phyloP scores from a whole-genome alignment of 37 sponge, comb jelly and placozoan genomes.

The Chondrilla cf. caribensis region DNA sequence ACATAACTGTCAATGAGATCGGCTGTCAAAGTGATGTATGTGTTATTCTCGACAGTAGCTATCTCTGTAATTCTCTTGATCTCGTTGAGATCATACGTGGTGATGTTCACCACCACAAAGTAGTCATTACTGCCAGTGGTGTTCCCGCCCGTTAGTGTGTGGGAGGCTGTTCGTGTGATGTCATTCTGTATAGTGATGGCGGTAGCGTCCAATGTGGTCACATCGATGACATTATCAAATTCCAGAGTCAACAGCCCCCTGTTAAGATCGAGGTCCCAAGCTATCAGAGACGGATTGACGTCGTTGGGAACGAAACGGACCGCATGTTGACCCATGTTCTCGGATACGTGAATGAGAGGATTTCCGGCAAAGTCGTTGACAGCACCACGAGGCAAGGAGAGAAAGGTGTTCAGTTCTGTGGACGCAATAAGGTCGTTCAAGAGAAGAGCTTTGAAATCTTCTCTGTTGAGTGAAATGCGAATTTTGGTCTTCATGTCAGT shows the following conservation, averaged over 20 bases:
- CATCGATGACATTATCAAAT: slow-evolving; percentile 80
- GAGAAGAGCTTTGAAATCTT: slow-evolving; percentile 62
- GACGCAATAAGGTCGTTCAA: slow-evolving; percentile 49
- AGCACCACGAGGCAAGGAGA: slow-evolving; percentile 44
- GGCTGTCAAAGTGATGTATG: slow-evolving; percentile 68
- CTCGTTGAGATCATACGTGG: slow-evolving; percentile 71
- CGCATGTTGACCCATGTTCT: slow-evolving; percentile 17
- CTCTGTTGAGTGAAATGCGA: slow-evolving; percentile 34
- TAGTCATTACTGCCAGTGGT: slow-evolving; percentile 49
- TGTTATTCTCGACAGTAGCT: slow-evolving; percentile 49
- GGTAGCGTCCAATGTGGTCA: slow-evolving; percentile 42
- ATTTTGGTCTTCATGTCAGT: slow-evolving; percentile 38
- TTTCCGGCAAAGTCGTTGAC: slow-evolving; percentile 72
- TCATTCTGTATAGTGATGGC: slow-evolving; percentile 53
- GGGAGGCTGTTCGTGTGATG: neutral
- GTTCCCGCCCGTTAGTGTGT: slow-evolving; percentile 49
- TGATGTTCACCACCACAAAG: slow-evolving; percentile 48
- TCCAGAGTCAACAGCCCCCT: slow-evolving; percentile 62
- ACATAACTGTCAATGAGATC: slow-evolving; percentile 61
- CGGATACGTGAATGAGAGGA: slow-evolving; percentile 39
- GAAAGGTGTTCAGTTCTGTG: slow-evolving; percentile 15
- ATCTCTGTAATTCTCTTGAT: slow-evolving; percentile 68
- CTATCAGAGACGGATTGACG: slow-evolving; percentile 42
- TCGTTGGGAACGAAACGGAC: slow-evolving; percentile 27
- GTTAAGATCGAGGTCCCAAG: slow-evolving; percentile 75